Evolutionary conservation across 2,888 invertebrate genomes (phyloP), one percentile per base, ranked within the genome.

Genomic region (Diaperis boleti): DNA sequence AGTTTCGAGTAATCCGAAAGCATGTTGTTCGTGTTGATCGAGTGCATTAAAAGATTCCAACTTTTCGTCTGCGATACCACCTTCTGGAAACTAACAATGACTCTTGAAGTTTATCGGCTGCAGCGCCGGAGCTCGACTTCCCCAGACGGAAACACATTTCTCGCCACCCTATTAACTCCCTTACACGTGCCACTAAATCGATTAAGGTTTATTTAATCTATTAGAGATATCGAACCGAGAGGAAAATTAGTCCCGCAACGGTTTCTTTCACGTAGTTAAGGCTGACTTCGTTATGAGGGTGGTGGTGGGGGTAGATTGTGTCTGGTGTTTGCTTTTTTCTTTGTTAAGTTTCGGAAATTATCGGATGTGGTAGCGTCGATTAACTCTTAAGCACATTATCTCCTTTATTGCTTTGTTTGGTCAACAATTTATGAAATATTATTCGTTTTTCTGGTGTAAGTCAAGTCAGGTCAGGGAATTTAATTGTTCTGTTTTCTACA

Each of bases 201-300:
- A 67, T 67, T 67, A 66, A 62, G 56, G 65, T 64, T 61, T 66
- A 69, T 69, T 69, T 67, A 69, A 67, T 69, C 66, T 69, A 66
- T 69, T 66, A 62, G 59, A 54, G 61, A 62, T 69, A 67, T 63
- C 59, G 68, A n/a, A 54, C 55, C 39, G 42, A 26, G 39, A 39
- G 20, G 41, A 44, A 57, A 62, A 62, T 62, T 62, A 62, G 62
- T 50, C 45, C 31, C 29, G 42, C 54, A 26, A 8, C 54, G 42
- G 42, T 42, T 54, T 52, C 52, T 52, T 52, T 33, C 50, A 50
- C 50, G 20, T 35, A 18, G 50, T 50, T 50, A 35, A 11, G 3
- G 35, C 42, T 20, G 42, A 50, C 35, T 50, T 50, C 17, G 35
- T 50, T 50, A 50, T 13, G 20, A 20, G 29, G 14, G 13, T 7